Evolutionary conservation across 2,797 vertebrate genomes (phyloP).

Genomic region (Phaenicophaeus curvirostris): DNA sequence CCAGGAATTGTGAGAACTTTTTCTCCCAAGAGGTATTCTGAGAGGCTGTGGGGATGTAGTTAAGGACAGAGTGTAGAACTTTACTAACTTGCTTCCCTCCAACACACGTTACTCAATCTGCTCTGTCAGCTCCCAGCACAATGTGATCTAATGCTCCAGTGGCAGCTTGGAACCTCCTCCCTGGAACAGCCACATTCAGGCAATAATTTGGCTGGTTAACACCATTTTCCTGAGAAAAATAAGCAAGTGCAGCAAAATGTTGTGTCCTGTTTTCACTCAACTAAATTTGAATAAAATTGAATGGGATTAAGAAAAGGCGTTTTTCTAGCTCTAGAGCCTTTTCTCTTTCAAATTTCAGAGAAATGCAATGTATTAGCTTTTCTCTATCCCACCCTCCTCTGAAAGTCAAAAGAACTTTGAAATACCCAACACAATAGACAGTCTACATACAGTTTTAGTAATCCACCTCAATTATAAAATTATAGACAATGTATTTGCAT

Average conservation of each 20-base stretch:
- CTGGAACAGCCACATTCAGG: neutral
- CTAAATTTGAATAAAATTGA: neutral
- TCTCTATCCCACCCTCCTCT: neutral
- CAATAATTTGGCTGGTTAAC: neutral
- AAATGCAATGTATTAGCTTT: neutral
- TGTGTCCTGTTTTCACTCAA: neutral
- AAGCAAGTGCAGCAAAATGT: neutral
- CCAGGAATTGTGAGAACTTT: conserved; percentile 25
- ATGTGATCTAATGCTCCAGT: neutral
- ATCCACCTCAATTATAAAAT: neutral
- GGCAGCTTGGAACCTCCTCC: neutral
- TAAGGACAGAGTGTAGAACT: neutral
- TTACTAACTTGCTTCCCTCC: neutral
- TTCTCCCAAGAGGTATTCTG: neutral
- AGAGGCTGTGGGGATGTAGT: neutral
- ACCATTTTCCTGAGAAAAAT: neutral
- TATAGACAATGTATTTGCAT: neutral
- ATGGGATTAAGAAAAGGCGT: neutral
- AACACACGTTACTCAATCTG: neutral
- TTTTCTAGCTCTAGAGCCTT: neutral
- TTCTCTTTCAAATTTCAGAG: neutral
- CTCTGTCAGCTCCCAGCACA: neutral
- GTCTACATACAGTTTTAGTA: neutral
- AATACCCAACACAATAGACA: neutral
- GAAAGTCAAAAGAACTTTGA: neutral